Percentiles rank a stretch among this genome's conserved stretches.
phyloP scores from a whole-genome alignment of 2,113 vertebrate genomes.

The Lamprotornis superbus region DNA sequence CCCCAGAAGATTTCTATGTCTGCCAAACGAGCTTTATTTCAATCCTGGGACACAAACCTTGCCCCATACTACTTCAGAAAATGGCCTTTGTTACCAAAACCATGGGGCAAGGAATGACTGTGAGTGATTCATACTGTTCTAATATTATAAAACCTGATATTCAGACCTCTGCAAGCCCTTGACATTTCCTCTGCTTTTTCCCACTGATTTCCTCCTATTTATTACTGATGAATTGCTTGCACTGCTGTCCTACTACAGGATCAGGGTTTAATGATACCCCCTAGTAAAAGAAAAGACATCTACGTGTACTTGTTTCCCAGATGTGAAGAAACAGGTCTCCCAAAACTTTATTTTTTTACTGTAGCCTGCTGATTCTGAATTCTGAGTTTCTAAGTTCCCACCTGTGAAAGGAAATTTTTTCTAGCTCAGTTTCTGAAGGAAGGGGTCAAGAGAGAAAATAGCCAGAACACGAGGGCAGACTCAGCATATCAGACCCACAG shows the following conservation, averaged over 20 bases:
- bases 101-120: not conserved
- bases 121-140: not conserved
- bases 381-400: not conserved
- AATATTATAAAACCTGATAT: not conserved
- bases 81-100: not conserved
- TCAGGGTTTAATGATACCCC: not conserved
- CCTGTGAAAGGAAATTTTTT: not conserved
- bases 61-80: not conserved
- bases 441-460: not conserved
- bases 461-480: not conserved
- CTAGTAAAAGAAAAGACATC: not conserved
- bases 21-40: not conserved
- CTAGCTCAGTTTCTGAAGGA: not conserved
- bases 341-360: not conserved
- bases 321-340: not conserved
- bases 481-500: not conserved
- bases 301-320: not conserved
- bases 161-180: not conserved
- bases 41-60: not conserved
- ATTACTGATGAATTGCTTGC: not conserved
- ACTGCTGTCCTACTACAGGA: not conserved
- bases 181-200: slow-evolving; percentile 14
- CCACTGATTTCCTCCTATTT: not conserved
- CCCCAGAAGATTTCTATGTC: not conserved
- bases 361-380: not conserved